Evolutionary conservation across 2,113 vertebrate genomes (phyloP).

Genomic region (Xenus cinereus): DNA sequence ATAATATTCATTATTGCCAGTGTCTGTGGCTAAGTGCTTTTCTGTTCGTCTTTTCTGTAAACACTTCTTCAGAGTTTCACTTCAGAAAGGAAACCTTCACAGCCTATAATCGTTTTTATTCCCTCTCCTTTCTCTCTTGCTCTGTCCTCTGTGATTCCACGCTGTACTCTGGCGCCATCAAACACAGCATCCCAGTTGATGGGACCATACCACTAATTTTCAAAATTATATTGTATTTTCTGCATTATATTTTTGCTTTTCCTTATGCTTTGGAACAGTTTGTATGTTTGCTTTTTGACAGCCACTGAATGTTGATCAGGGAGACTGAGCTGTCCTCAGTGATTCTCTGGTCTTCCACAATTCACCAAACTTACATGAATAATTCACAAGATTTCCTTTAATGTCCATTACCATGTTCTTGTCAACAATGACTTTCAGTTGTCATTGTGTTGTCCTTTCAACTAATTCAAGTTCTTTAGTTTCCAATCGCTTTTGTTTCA

Average conservation of each 20-base stretch:
- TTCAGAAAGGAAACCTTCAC: background rate
- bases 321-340: background rate
- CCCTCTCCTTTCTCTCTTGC: background rate
- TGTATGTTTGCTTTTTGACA: background rate
- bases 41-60: conserved; percentile 13
- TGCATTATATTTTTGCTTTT: background rate
- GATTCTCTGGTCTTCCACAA: background rate
- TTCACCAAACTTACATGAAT: background rate
- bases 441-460: background rate
- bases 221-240: background rate
- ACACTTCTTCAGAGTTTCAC: background rate
- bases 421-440: background rate
- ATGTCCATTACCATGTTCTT: background rate
- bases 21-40: background rate
- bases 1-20: background rate
- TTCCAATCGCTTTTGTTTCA: background rate
- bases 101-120: background rate
- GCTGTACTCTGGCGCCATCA: background rate
- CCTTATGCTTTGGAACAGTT: background rate
- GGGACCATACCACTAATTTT: conserved; percentile 7
- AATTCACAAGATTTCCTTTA: background rate
- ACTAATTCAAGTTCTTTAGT: background rate
- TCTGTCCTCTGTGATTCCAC: background rate
- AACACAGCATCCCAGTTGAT: background rate
- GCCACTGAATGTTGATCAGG: background rate